These are phyloP conservation scores for Chromis chromis DNA, from an alignment of 2,797 vertebrate genomes.

Conservation along the genomic window DNA sequence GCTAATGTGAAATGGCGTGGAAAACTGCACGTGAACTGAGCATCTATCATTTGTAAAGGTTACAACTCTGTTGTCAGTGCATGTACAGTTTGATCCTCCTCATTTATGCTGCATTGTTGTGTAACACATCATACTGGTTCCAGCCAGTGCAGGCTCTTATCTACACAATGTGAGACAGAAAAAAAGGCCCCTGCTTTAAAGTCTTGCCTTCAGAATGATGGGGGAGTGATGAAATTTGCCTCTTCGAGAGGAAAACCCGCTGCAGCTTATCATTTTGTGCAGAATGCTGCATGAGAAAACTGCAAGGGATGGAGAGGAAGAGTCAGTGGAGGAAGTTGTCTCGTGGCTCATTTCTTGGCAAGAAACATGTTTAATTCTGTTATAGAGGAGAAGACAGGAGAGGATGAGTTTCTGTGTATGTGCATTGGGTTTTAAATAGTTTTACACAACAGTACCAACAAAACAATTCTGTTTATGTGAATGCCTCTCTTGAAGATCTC, in stretches of 20 bases:
- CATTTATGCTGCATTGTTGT: constrained; percentile 64
- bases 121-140: constrained; percentile 74
- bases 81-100: constrained; percentile 25
- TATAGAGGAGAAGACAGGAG: constrained; percentile 11
- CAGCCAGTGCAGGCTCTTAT: constrained; percentile 64
- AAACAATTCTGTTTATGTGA: background rate
- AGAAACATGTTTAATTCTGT: constrained; percentile 42
- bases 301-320: background rate
- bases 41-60: constrained; percentile 10
- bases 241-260: background rate
- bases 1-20: constrained; percentile 5
- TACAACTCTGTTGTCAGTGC: constrained; percentile 26
- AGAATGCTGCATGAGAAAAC: constrained; percentile 24
- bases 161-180: constrained; percentile 2
- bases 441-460: background rate
- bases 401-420: background rate
- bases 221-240: constrained; percentile 1
- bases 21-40: constrained; percentile 8
- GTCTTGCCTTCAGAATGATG: background rate
- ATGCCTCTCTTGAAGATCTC: background rate
- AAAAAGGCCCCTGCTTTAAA: constrained; percentile 14
- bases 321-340: background rate
- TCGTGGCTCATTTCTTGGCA: constrained; percentile 14
- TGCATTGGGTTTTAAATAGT: background rate
- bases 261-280: background rate